Evolutionary conservation across 2,888 invertebrate genomes (phyloP).

Genomic region (Lithodes maja): DNA sequence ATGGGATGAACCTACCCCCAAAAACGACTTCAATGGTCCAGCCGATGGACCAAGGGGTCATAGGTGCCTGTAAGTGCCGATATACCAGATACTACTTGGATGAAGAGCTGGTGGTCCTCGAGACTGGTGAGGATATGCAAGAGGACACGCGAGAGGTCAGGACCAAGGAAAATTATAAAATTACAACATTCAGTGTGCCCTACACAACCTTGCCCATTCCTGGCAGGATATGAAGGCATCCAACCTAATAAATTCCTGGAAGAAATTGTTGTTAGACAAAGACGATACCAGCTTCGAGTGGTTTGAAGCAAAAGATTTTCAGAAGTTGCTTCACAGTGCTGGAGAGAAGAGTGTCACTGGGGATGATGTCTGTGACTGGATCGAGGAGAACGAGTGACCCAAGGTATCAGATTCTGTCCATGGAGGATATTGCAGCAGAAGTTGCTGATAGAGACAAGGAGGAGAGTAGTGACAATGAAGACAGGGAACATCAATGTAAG

Average conservation of each 20-base stretch:
- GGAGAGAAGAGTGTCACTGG: neutral
- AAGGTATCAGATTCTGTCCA: neutral
- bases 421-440: neutral
- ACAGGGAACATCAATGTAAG: neutral
- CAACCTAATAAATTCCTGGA: neutral
- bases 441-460: neutral
- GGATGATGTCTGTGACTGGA: neutral
- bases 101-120: constrained; percentile 13
- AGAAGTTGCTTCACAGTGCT: too few species aligned
- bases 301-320: neutral
- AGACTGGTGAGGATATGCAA: neutral
- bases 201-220: neutral
- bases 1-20: too few species aligned
- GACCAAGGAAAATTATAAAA: constrained; percentile 3
- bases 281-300: neutral
- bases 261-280: neutral
- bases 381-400: too few species aligned
- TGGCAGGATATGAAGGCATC: too few species aligned
- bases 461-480: neutral
- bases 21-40: too few species aligned
- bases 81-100: neutral
- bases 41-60: too few species aligned
- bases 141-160: neutral
- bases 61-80: too few species aligned
- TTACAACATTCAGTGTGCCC: constrained; percentile 11